Evolutionary conservation across 2,888 invertebrate species (phyloP).

Genomic region (Diaphora mendica): DNA sequence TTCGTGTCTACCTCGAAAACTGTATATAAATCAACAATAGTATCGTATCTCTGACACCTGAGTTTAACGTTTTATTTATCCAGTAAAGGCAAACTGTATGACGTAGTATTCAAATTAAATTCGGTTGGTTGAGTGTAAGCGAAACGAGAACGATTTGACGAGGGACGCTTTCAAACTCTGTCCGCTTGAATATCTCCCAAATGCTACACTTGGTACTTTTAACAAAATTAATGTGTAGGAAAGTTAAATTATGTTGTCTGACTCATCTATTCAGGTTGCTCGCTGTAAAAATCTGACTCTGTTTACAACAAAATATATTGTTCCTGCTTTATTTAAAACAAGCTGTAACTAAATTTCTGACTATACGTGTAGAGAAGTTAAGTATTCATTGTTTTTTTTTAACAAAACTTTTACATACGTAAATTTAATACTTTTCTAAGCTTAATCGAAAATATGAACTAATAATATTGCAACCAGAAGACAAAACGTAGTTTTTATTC

Average conservation of each 20-base stretch:
- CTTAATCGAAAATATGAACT: too few relatives aligned
- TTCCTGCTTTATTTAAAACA: not conserved
- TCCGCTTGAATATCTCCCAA: constrained; percentile 42
- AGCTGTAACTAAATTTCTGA: not conserved
- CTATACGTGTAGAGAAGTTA: not conserved
- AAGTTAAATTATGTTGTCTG: constrained; percentile 49
- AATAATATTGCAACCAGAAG: too few relatives aligned
- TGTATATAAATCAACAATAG: constrained; percentile 45
- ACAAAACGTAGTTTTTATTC: too few relatives aligned
- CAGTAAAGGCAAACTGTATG: constrained; percentile 24
- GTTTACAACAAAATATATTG: constrained; percentile 4
- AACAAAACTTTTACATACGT: not conserved
- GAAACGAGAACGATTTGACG: constrained; percentile 52
- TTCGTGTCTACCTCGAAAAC: constrained; percentile 40
- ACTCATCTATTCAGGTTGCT: constrained; percentile 18
- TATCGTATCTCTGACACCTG: constrained; percentile 35
- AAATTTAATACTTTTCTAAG: not conserved
- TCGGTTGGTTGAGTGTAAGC: constrained; percentile 46
- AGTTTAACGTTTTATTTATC: constrained; percentile 43
- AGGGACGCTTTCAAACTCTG: constrained; percentile 47
- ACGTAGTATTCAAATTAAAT: constrained; percentile 55
- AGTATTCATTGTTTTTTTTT: not conserved
- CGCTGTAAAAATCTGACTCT: constrained; percentile 10
- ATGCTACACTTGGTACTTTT: constrained; percentile 48
- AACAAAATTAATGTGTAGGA: constrained; percentile 51